phyloP scores from a whole-genome alignment of 2,888 invertebrate species.

The Ennomos erosarius region DNA sequence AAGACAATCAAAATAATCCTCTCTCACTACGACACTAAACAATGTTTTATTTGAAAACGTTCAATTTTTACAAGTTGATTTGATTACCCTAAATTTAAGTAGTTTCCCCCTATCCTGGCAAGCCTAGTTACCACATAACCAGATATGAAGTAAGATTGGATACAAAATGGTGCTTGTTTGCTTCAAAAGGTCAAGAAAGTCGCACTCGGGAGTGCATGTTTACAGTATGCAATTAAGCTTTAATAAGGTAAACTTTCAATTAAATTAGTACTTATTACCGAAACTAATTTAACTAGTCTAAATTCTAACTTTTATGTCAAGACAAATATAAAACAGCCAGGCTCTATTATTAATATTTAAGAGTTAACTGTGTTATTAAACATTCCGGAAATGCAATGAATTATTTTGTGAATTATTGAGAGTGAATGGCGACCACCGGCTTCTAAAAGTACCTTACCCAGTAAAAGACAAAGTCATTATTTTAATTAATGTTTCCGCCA shows the following conservation, averaged over 20 bases:
- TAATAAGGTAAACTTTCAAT: background rate
- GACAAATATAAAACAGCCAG: too few species aligned
- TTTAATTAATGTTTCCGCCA: too few species aligned
- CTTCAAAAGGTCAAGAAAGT: slow-evolving; percentile 30
- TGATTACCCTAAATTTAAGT: background rate
- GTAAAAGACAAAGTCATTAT: too few species aligned
- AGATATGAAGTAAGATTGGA: slow-evolving; percentile 33
- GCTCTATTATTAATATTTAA: too few species aligned
- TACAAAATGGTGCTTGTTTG: slow-evolving; percentile 25
- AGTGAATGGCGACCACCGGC: too few species aligned
- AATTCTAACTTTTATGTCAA: background rate
- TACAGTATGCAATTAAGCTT: slow-evolving; percentile 6
- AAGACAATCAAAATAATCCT: too few species aligned
- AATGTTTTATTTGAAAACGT: too few species aligned
- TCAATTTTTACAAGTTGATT: background rate
- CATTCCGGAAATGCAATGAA: too few species aligned
- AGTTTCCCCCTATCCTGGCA: background rate
- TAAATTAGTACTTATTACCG: slow-evolving; percentile 2
- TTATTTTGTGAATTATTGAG: too few species aligned
- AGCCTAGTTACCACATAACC: slow-evolving; percentile 15
- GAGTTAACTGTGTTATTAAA: too few species aligned
- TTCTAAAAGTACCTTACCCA: too few species aligned
- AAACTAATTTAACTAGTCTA: background rate
- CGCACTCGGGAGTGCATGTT: slow-evolving; percentile 2
- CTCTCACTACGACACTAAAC: too few species aligned